Percentiles rank a stretch among this genome's conserved stretches.
These are phyloP conservation scores for Procavia capensis DNA, from an alignment of 2,113 vertebrate genomes.

Conservation along the genomic window DNA sequence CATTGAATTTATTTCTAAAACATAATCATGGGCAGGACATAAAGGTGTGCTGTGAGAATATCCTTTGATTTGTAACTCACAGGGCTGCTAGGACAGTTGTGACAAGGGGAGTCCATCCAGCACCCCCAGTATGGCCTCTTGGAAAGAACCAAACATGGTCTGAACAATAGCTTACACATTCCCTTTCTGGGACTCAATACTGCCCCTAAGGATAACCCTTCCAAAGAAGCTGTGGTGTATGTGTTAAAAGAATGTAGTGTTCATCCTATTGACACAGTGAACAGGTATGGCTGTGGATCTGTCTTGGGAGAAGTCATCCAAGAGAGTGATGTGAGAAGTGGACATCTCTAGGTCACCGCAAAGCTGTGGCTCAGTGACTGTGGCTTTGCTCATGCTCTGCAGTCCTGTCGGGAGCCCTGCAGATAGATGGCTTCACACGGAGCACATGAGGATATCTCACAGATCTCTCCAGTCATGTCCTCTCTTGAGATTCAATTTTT, in stretches of 20 bases:
- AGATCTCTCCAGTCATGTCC: background rate
- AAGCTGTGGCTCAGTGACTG: conserved; percentile 90
- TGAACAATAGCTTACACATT: conserved; percentile 52
- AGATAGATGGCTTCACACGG: conserved; percentile 85
- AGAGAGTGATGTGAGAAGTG: conserved; percentile 84
- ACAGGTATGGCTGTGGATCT: conserved; percentile 87
- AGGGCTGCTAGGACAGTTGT: rapidly evolving
- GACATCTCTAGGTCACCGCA: conserved; percentile 90
- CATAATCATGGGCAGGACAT: background rate
- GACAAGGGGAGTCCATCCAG: rapidly evolving
- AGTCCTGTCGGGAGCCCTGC: conserved; percentile 88
- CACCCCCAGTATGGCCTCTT: background rate
- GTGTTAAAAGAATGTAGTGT: conserved; percentile 87
- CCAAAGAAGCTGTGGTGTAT: conserved; percentile 86
- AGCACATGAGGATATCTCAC: conserved; percentile 86
- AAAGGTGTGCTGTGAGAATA: background rate
- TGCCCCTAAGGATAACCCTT: conserved; percentile 89
- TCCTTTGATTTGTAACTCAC: no score
- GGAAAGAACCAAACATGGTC: background rate
- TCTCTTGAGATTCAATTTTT: background rate
- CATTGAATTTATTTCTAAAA: background rate
- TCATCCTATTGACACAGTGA: conserved; percentile 89
- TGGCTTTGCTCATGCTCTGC: conserved; percentile 84
- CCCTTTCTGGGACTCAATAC: conserved; percentile 81
- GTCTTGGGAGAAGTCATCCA: conserved; percentile 84